Evolutionary conservation across 2,113 vertebrate species (phyloP).

Genomic region (Setophaga coronata): DNA sequence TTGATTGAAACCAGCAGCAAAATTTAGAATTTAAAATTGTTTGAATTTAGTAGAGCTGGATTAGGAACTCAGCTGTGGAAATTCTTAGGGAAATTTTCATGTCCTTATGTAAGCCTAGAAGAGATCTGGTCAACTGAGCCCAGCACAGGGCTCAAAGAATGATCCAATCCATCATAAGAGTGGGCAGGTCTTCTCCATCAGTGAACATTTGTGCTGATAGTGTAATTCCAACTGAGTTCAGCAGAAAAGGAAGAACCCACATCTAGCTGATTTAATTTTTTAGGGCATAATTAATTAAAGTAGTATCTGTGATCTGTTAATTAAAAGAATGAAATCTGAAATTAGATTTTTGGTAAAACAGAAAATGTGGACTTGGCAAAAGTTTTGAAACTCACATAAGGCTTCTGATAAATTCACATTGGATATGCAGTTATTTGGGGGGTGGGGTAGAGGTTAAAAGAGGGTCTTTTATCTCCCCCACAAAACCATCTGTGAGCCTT

Average conservation of each 20-base stretch:
- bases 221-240: conserved; percentile 41
- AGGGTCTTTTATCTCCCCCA: conserved; percentile 60
- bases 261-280: conserved; percentile 58
- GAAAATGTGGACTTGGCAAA: conserved; percentile 61
- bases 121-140: not conserved
- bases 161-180: not conserved
- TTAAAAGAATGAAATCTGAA: conserved; percentile 71
- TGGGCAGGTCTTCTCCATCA: not conserved
- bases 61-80: not conserved
- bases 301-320: conserved; percentile 69
- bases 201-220: conserved; percentile 13
- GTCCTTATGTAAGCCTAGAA: not conserved
- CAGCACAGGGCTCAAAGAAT: not conserved
- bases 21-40: not conserved
- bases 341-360: conserved; percentile 53
- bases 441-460: conserved; percentile 53
- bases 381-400: conserved; percentile 66
- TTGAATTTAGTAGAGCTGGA: not conserved
- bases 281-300: conserved; percentile 67
- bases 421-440: conserved; percentile 55
- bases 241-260: conserved; percentile 39
- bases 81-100: not conserved
- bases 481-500: conserved; percentile 60
- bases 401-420: conserved; percentile 50
- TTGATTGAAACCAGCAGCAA: not conserved